A percentile compares a stretch with the other conserved stretches of the same genome.
These are phyloP conservation scores for Fringilla coelebs DNA, from an alignment of 2,797 vertebrate species.

Conservation along the genomic window DNA sequence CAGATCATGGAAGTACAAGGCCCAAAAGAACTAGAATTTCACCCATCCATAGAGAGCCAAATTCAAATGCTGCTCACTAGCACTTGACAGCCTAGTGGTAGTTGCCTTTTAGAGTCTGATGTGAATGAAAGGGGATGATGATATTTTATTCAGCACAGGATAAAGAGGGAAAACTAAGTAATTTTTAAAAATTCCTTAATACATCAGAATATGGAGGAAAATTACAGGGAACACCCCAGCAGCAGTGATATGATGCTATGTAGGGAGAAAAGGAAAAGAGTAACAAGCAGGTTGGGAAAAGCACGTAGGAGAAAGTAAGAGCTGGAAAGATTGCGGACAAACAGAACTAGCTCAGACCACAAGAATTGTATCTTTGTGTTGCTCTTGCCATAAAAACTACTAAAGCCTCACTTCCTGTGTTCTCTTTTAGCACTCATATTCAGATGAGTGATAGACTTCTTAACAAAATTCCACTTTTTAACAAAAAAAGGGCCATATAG, in stretches of 20 bases:
- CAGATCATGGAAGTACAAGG: background rate
- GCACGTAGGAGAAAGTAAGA: background rate
- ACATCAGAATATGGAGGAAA: background rate
- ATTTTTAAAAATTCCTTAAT: background rate
- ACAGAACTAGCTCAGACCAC: background rate
- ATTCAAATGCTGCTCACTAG: background rate
- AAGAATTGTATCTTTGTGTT: background rate
- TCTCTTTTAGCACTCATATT: background rate
- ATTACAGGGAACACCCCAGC: background rate
- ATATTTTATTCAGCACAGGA: background rate
- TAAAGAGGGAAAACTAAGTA: background rate
- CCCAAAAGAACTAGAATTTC: background rate
- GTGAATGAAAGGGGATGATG: background rate
- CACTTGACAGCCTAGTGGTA: background rate
- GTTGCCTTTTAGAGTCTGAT: background rate
- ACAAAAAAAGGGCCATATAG: background rate
- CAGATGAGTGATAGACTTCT: background rate
- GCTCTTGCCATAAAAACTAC: background rate
- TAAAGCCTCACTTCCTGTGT: background rate
- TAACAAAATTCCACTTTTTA: background rate
- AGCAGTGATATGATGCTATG: background rate
- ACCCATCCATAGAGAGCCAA: background rate
- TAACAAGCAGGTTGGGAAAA: background rate
- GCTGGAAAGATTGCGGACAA: background rate
- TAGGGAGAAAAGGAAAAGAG: background rate